Conservation (phyloP, 2,797 vertebrate genomes). For the Pangasius macronema region DNA sequence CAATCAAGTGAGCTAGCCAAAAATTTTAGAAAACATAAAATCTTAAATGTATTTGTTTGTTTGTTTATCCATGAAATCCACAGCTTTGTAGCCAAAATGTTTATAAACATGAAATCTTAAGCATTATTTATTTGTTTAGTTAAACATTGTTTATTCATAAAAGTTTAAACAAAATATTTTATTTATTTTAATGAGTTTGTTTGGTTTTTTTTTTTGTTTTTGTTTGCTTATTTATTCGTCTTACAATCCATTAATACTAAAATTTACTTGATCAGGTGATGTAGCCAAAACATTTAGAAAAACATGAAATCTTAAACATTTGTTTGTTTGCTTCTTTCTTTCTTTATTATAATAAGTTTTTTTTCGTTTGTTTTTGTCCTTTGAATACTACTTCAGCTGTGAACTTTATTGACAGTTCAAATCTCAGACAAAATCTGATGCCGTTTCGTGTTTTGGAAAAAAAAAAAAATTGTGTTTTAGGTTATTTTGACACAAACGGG, state of each 20-base stretch:
- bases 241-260: background rate
- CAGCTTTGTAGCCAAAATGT: too few relatives aligned
- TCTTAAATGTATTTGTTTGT: background rate
- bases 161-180: background rate
- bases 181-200: too few relatives aligned
- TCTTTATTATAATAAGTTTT: background rate
- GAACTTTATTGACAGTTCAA: background rate
- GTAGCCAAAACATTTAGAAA: too few relatives aligned
- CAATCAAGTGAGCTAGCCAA: background rate
- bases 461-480: too few relatives aligned
- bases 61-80: background rate
- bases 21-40: background rate
- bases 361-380: background rate
- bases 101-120: background rate
- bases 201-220: background rate
- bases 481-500: too few relatives aligned
- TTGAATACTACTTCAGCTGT: background rate
- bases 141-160: too few relatives aligned
- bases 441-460: too few relatives aligned
- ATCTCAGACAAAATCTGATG: background rate
- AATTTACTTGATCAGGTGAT: background rate
- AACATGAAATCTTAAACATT: too few relatives aligned
- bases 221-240: background rate
- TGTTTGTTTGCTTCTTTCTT: background rate
- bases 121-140: background rate